phyloP scores from a whole-genome alignment of 2,113 vertebrate genomes.

The Cromileptes altivelis region DNA sequence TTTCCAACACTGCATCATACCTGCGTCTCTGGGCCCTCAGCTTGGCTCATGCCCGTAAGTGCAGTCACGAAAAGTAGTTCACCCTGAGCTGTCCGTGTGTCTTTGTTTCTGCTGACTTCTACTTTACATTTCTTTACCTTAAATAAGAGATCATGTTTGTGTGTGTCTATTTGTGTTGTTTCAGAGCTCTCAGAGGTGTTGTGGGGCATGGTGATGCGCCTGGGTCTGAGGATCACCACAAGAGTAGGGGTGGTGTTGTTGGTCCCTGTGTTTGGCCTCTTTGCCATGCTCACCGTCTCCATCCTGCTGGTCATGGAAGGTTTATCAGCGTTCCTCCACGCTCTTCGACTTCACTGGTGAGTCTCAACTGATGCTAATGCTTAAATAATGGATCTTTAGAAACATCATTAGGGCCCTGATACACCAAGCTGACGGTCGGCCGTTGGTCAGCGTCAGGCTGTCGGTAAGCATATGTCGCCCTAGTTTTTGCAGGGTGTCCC shows the following conservation, averaged over 20 bases:
- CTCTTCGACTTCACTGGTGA: slow-evolving; percentile 96
- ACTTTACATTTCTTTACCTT: not conserved
- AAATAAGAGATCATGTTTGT: not conserved
- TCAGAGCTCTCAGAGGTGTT: slow-evolving; percentile 96
- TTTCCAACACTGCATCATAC: slow-evolving; percentile 98
- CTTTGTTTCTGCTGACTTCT: too few relatives aligned
- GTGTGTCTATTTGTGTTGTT: not conserved
- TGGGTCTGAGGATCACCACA: slow-evolving; percentile 88
- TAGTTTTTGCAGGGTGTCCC: too few relatives aligned
- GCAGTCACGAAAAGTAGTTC: not conserved
- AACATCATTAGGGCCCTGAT: too few relatives aligned
- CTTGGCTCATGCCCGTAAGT: slow-evolving; percentile 97
- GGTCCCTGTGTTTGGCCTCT: slow-evolving; percentile 88
- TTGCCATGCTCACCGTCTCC: slow-evolving; percentile 90
- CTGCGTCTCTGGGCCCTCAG: slow-evolving; percentile 98
- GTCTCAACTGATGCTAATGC: slow-evolving; percentile 29
- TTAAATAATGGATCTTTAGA: too few relatives aligned
- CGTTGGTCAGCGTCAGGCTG: too few relatives aligned
- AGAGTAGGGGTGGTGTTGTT: slow-evolving; percentile 87
- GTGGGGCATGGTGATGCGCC: slow-evolving; percentile 95
- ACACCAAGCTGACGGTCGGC: too few relatives aligned
- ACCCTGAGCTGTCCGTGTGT: too few relatives aligned
- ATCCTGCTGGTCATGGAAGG: slow-evolving; percentile 98
- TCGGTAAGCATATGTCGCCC: too few relatives aligned
- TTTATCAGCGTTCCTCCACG: slow-evolving; percentile 98